These are phyloP conservation scores for Apus apus DNA, from an alignment of 2,113 vertebrate species.

Conservation along the genomic window DNA sequence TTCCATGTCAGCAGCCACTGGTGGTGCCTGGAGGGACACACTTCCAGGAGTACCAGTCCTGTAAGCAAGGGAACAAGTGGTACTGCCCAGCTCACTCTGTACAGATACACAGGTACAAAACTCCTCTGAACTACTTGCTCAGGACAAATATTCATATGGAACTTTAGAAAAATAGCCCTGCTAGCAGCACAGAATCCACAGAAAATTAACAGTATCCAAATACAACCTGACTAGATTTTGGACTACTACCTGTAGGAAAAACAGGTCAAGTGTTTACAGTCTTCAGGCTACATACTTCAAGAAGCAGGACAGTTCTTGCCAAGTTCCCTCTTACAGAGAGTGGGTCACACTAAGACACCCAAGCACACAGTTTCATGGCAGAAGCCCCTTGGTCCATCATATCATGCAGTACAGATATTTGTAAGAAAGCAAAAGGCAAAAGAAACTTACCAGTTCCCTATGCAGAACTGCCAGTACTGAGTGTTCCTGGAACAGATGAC, in stretches of 20 bases:
- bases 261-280: neutral
- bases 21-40: neutral
- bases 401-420: neutral
- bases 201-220: neutral
- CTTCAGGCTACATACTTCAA: neutral
- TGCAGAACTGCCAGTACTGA: neutral
- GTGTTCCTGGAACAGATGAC: neutral
- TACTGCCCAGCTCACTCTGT: neutral
- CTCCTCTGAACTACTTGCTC: neutral
- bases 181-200: neutral
- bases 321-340: neutral
- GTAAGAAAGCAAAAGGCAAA: neutral
- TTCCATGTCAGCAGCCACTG: neutral
- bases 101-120: neutral
- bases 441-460: neutral
- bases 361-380: neutral
- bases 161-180: neutral
- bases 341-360: neutral
- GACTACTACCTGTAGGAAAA: neutral
- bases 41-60: neutral
- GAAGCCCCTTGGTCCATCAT: neutral
- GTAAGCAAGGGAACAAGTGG: neutral
- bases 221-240: neutral
- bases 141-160: neutral
- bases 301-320: neutral